Evolutionary conservation across 64 coral and sea anemone genomes (phyloP), one percentile per base, ranked within the genome.

Genomic region (Montipora foliosa): DNA sequence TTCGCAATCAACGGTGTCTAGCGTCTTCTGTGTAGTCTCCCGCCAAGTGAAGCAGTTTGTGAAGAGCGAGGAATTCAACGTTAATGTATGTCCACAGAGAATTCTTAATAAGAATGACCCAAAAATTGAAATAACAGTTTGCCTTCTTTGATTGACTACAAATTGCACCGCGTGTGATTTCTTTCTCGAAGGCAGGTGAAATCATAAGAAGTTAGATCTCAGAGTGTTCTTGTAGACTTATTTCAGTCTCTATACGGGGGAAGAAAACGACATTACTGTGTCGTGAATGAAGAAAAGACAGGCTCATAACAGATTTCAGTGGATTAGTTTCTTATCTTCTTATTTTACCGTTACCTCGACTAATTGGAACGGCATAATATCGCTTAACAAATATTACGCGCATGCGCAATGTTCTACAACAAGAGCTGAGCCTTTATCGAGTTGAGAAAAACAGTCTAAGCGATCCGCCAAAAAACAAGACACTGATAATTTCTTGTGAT

Each of bases 31-130:
- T 16, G 44, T 49, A 47, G n/a, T 7, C 16, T 59, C 37, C 15
- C 8, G 37, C 64, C 44, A 5, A 51, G 62, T 69, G 3, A 20
- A 72, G 19, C 44, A 4, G 19, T 52, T 15, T 22, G 66, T 50
- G 66, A 44, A 60, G 13, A 13, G 29, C 44, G 55, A 47, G 44
- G 5, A 67, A 67, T 67, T 6, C 59, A 84, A 16, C 29, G 37
- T 72, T 86, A 86, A 86, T 72, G 82, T 45, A 86, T 86, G 21
- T n/a, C 82, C n/a, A 51, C 66, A 16, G 61, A 72, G n/a, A 45
- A 86, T 12, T 50, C 47, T 13, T 86, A 71, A 49, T 86, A 71
- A 64, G 49, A 71, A 86, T 22, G 67, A 72, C 82, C 44, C 16
- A 51, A 46, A 17, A 86, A 71, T 86, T 86, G 64, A 70, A 70